Evolutionary conservation across 53 echinoderm and acorn worm species (phyloP).

Genomic region (Glandiceps talaboti): DNA sequence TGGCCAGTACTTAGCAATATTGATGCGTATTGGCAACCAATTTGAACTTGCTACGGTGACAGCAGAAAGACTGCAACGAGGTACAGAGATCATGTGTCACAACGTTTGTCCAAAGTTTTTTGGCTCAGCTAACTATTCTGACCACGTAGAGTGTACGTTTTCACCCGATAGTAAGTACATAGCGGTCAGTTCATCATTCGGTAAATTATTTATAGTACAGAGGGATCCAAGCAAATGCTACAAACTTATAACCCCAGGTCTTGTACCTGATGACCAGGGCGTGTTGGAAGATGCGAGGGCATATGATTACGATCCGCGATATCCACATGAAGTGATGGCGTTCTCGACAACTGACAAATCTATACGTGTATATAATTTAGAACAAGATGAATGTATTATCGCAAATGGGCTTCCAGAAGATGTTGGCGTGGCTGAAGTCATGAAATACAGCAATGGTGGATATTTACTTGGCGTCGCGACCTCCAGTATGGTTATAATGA

Average conservation of each 20-base stretch:
- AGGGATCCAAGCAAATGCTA: constrained; percentile 47
- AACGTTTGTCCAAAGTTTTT: constrained; percentile 67
- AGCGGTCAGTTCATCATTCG: constrained; percentile 69
- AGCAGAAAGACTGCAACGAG: constrained; percentile 59
- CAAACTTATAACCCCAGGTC: constrained; percentile 46
- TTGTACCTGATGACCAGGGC: constrained; percentile 18
- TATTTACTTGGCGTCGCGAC: constrained; percentile 58
- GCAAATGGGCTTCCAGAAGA: constrained; percentile 21
- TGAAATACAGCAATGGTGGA: constrained; percentile 79
- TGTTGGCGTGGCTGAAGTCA: constrained; percentile 41
- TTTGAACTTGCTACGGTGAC: constrained; percentile 79
- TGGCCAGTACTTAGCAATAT: constrained; percentile 57
- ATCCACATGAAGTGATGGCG: constrained; percentile 55
- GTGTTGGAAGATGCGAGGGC: constrained; percentile 50
- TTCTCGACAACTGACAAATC: constrained; percentile 49
- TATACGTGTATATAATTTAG: constrained; percentile 43
- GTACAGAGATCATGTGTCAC: constrained; percentile 58
- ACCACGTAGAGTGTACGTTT: constrained; percentile 64
- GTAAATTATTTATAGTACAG: constrained; percentile 71
- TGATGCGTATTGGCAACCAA: constrained; percentile 50
- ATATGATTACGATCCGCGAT: constrained; percentile 83
- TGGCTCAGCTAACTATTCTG: constrained; percentile 10
- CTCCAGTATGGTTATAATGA: constrained; percentile 50
- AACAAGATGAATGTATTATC: constrained; percentile 21
- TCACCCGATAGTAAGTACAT: constrained; percentile 78